Conservation (phyloP, 2,888 invertebrate species). For the Philonicus albiceps region DNA sequence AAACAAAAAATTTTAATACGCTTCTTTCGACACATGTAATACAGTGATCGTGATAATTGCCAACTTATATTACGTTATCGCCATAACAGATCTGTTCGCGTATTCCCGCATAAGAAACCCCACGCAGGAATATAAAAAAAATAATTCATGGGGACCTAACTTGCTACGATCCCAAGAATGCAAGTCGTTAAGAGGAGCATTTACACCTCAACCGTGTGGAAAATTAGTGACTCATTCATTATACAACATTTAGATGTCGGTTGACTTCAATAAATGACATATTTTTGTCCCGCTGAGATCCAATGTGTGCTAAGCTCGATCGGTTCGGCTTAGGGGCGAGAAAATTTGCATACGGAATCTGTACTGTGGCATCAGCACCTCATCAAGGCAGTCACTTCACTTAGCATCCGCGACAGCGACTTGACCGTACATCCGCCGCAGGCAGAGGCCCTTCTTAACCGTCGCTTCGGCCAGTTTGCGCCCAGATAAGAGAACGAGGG, state of each 20-base stretch:
- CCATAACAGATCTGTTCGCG: not conserved
- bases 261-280: not conserved
- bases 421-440: not conserved
- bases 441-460: not conserved
- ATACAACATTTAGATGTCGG: not conserved
- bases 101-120: not conserved
- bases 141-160: not conserved
- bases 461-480: not conserved
- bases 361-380: conserved; percentile 36
- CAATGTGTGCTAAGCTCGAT: not conserved
- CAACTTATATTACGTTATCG: not conserved
- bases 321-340: not conserved
- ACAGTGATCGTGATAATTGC: not conserved
- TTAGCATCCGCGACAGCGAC: not conserved
- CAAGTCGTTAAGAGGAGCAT: not conserved
- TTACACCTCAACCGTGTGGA: not conserved
- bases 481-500: conserved; percentile 19
- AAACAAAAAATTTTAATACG: not conserved
- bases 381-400: conserved; percentile 27
- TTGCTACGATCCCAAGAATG: not conserved
- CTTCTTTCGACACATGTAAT: not conserved
- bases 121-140: not conserved
- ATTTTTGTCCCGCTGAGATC: not conserved
- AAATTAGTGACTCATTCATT: conserved; percentile 5
- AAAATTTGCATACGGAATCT: conserved; percentile 22